Percentiles rank a stretch among this genome's conserved stretches.
Conservation (phyloP, 2,113 vertebrate genomes). For the Amblyornis subalaris region DNA sequence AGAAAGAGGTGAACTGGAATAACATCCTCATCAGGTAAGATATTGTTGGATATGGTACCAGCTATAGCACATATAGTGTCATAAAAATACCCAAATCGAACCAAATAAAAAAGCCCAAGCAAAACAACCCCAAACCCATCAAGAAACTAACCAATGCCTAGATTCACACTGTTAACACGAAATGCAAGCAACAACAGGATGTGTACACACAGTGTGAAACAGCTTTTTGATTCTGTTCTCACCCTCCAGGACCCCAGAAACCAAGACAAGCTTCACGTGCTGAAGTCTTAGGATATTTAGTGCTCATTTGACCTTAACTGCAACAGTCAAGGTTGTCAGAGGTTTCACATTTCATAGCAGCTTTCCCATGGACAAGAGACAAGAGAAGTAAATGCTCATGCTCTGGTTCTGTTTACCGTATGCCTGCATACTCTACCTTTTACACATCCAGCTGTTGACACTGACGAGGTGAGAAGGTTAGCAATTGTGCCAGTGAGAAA, state of each 20-base stretch:
- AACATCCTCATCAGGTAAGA: not conserved
- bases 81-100: not conserved
- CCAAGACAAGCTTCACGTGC: not conserved
- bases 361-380: not conserved
- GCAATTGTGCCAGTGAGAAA: not conserved
- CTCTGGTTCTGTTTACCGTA: not conserved
- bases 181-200: not conserved
- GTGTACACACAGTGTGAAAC: not conserved
- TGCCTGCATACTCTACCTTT: not conserved
- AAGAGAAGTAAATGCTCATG: not conserved
- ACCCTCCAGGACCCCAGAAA: not conserved
- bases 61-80: not conserved
- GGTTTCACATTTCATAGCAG: conserved; percentile 25
- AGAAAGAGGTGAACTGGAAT: not conserved
- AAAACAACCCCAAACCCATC: not conserved
- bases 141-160: not conserved
- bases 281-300: not conserved
- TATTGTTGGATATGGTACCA: not conserved
- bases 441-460: conserved; percentile 3
- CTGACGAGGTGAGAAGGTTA: conserved; percentile 15
- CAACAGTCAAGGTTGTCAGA: conserved; percentile 42
- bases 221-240: not conserved
- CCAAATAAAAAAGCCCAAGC: not conserved
- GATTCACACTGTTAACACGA: not conserved
- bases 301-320: conserved; percentile 41